These are phyloP conservation scores for Drosophila sp. DNA, from an alignment of 1,140 invertebrate species.

Conservation along the genomic window DNA sequence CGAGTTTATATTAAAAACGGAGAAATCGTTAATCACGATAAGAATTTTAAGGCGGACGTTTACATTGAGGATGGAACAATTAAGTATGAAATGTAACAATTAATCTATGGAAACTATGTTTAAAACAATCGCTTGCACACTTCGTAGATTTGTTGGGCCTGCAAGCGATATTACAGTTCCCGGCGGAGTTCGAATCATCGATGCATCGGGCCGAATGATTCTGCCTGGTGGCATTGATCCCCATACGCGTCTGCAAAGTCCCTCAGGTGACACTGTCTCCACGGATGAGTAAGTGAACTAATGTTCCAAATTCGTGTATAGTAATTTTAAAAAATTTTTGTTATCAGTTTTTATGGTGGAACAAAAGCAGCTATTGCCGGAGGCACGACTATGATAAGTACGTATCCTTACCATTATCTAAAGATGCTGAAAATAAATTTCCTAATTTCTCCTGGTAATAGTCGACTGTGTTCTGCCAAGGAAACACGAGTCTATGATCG, in stretches of 20 bases:
- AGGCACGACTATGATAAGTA: constrained; percentile 95
- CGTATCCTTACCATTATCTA: constrained; percentile 40
- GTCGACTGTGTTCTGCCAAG: constrained; percentile 95
- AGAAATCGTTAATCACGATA: constrained; percentile 97
- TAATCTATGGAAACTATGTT: background rate
- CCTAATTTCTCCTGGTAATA: constrained; percentile 73
- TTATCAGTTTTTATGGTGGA: constrained; percentile 90
- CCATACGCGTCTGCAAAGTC: constrained; percentile 94
- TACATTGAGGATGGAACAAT: constrained; percentile 84
- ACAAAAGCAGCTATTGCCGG: constrained; percentile 95
- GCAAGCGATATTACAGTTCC: constrained; percentile 91
- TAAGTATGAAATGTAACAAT: constrained; percentile 55
- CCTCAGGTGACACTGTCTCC: constrained; percentile 92
- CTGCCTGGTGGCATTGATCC: constrained; percentile 96
- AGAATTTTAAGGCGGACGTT: constrained; percentile 92
- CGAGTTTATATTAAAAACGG: constrained; percentile 97
- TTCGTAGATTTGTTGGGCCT: constrained; percentile 68
- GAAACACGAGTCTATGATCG: constrained; percentile 93
- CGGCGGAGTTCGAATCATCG: constrained; percentile 91
- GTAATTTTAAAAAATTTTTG: background rate
- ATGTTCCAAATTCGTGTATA: background rate
- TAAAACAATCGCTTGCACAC: background rate
- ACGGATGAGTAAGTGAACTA: constrained; percentile 88
- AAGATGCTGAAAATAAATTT: background rate
- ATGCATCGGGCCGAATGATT: constrained; percentile 92